Evolutionary conservation across 2,888 invertebrate genomes (phyloP), one percentile per base, ranked within the genome.

Genomic region (Erpobdella octoculata): DNA sequence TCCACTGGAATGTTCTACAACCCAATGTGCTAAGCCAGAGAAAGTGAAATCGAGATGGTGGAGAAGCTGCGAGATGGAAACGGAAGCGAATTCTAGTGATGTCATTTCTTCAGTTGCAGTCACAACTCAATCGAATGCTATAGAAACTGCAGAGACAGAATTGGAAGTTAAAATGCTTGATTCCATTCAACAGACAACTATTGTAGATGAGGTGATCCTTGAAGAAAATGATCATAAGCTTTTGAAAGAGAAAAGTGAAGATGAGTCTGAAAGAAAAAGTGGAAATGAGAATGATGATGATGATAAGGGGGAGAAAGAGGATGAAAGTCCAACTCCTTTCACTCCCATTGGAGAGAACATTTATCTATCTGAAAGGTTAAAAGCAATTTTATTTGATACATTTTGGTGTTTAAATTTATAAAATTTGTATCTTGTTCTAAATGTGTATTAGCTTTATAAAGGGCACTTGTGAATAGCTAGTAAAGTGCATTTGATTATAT

Each of bases 291-390:
- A 28, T 8, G 37, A 70, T 25, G 58, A 36, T 37, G 58, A 18
- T 59, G 37, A n/a, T 31, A 21, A 28, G 4, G 59, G 21, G 36
- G n/a, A n/a, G n/a, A n/a, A 69, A 25, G 71, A 72, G 53, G 62
- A 67, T 31, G 46, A 62, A 36, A 28, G 37, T 37, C 74, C 71
- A 15, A 76, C 76, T 4, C n/a, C 67, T 18, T 76, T 74, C 83
- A 88, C 89, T 74, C 88, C 89, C 78, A 87, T 94, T 66, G 88
- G 88, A 70, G 93, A 93, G 81, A 94, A 94, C 85, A 87, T 90
- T 75, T 94, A 93, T 84, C 86, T 91, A 74, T 88, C 88, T 48
- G 92, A 92, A 77, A 87, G 92, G 81, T 90, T 78, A 21, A n/a
- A n/a, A n/a, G n/a, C n/a, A n/a, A n/a, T n/a, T n/a, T n/a, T n/a